phyloP scores from a whole-genome alignment of 2,113 vertebrate species.

The Andinoacara biseriatus region DNA sequence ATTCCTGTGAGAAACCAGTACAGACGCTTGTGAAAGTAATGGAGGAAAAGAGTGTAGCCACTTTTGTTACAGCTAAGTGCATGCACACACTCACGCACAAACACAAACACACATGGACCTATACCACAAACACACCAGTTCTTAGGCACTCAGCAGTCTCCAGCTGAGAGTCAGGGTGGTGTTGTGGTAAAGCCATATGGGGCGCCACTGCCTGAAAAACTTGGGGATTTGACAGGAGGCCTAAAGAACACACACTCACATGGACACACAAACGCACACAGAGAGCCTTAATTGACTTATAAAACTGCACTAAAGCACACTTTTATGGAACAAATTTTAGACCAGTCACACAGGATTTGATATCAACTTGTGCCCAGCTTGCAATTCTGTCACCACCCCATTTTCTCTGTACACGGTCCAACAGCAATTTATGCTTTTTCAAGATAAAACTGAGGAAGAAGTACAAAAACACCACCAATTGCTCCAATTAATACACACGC shows the following conservation, averaged over 20 bases:
- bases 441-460: constrained; percentile 54
- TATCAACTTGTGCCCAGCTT: constrained; percentile 77
- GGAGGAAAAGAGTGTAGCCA: constrained; percentile 14
- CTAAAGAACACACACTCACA: constrained; percentile 49
- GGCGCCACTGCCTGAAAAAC: constrained; percentile 58
- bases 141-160: constrained; percentile 66
- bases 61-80: constrained; percentile 22
- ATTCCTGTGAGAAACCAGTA: constrained; percentile 29
- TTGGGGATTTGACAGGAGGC: constrained; percentile 72
- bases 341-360: constrained; percentile 72
- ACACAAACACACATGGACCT: constrained; percentile 48
- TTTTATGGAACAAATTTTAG: constrained; percentile 78
- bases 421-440: constrained; percentile 54
- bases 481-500: constrained; percentile 46
- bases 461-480: constrained; percentile 54
- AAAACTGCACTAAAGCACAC: constrained; percentile 75
- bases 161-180: constrained; percentile 58
- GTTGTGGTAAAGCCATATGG: constrained; percentile 78
- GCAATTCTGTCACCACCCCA: constrained; percentile 67
- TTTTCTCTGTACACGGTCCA: constrained; percentile 66
- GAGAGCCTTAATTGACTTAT: constrained; percentile 80
- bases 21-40: constrained; percentile 27
- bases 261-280: constrained; percentile 55
- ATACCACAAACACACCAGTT: constrained; percentile 61
- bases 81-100: constrained; percentile 36